Base-by-base conservation (phyloP, 1,140 invertebrate species). In the Dendrolimus kikuchii region DNA sequence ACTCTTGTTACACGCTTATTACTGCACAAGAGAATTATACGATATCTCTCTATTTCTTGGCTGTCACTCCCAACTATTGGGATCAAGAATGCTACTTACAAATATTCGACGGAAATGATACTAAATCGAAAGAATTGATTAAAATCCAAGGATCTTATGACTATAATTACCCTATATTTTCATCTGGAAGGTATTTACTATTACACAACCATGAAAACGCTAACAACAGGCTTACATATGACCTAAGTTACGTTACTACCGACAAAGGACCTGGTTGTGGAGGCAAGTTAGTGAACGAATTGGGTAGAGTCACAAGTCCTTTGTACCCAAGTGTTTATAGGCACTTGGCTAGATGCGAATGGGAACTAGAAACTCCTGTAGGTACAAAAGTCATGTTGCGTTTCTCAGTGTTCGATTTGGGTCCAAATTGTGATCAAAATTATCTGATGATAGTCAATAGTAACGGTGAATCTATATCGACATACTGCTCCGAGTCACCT, bases 261-360 rank as follows among this genome's bases (percentile, higher is more conserved):
- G 75, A 90, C 46, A 83, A 90, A 74, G 92, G 92, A 5, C 83
- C 78, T 46, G 95, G 95, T 1, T 97, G 95, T 85, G 95, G 95
- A 5, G 95, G 95, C 0, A 85, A 87, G 46, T 64, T 97, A 7
- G 92, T 90, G 51, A 93, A 92, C 65, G 91, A 90, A 45, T 88
- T 89, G n/a, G 95, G 95, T 10, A 86, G 80, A 54, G 89, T 96
- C 43, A 91, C 91, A 0, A 96, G 94, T 73, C 95, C 95, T 9
- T 73, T 92, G 58, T 96, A 94, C 84, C 95, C 94, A 7, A 85
- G 89, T 41, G 86, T 89, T 59, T 91, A 91, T 61, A 89, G 92
- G 10, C 88, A 90, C 43, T 79, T 86, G 50, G 86, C 88, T 5
- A 77, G 88, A 4, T 96, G 95, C 74, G 78, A 77, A 38, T 96